Evolutionary conservation across 2,113 vertebrate species (phyloP), one percentile per base, ranked within the genome.

Genomic region (Astatotilapia flaviijosephi): DNA sequence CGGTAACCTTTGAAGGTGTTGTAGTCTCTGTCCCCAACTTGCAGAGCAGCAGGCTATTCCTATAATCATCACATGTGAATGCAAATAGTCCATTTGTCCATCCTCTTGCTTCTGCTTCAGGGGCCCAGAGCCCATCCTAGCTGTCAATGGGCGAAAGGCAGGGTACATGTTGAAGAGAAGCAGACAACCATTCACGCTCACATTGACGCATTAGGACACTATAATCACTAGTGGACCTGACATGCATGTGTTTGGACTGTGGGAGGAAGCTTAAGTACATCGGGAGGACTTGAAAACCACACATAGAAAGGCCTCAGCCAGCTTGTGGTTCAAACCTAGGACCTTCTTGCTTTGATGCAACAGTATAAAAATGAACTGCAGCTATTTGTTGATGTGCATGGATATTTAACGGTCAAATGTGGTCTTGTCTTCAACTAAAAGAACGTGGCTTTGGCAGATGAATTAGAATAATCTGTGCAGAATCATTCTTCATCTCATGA

Each of bases 1-100:
- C 42, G n/a, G 77, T 83, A 94, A 91, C 89, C 83, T 89, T 56
- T 83, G 10, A 53, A 73, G 26, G 42, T 89, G 26, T 82, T 79
- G 65, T 31, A 42, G 40, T 87, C 26, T 87, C 26, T 79, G 54
- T 91, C 68, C 54, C 42, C 35, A 5, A 68, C 73, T 11, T 68
- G 62, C 83, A 54, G 55, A 81, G 84, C 45, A 42, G 65, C 31
- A 47, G n/a, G 33, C 21, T 21, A 49, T 77, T 83, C 42, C 35
- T 49, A 10, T 55, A 53, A 35, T 51, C 70, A 75, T 75, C 68
- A 47, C 14, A 49, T 19, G 15, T 77, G 15, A 28, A 47, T 75
- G 42, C 14, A 19, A 75, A 47, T 75, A 45, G 21, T 73, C 2
- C 68, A 73, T 45, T 73, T 15, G 21, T 73, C 37, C 4, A 73